Conservation (phyloP, 2,113 vertebrate genomes). For the Tapirus terrestris region DNA sequence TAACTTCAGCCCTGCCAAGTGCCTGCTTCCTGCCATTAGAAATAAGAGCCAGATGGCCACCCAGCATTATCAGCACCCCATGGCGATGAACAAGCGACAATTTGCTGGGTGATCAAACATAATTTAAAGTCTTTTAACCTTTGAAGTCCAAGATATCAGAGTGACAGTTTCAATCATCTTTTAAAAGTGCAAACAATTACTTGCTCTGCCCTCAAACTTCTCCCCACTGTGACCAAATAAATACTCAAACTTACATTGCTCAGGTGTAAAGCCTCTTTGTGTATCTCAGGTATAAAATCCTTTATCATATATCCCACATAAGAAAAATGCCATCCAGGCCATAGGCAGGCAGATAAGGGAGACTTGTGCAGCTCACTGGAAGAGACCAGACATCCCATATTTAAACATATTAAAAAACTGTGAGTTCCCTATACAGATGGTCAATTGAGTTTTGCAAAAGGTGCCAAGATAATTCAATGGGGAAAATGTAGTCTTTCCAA, state of each 20-base stretch:
- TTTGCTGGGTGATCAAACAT: constrained; percentile 81
- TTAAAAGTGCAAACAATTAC: constrained; percentile 23
- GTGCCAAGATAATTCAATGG: background rate
- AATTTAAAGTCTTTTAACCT: constrained; percentile 84
- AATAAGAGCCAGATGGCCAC: constrained; percentile 82
- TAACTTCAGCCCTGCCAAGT: constrained; percentile 72
- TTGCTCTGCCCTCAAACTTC: background rate
- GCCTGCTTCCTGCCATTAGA: constrained; percentile 80
- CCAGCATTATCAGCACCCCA: constrained; percentile 76
- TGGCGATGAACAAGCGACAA: constrained; percentile 82
- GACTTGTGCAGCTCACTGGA: background rate
- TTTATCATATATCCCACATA: background rate
- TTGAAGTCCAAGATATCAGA: constrained; percentile 66
- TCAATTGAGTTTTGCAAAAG: background rate
- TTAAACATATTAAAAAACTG: background rate
- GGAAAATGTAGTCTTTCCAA: background rate
- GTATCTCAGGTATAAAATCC: background rate
- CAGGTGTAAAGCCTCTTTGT: background rate
- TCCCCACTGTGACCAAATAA: background rate
- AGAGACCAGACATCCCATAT: background rate
- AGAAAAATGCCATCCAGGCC: background rate
- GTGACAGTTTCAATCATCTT: constrained; percentile 32
- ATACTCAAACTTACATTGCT: background rate
- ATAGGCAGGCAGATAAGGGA: background rate
- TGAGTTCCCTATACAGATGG: background rate